Conservation (phyloP, 2,113 vertebrate species). For the Eolophus roseicapilla region DNA sequence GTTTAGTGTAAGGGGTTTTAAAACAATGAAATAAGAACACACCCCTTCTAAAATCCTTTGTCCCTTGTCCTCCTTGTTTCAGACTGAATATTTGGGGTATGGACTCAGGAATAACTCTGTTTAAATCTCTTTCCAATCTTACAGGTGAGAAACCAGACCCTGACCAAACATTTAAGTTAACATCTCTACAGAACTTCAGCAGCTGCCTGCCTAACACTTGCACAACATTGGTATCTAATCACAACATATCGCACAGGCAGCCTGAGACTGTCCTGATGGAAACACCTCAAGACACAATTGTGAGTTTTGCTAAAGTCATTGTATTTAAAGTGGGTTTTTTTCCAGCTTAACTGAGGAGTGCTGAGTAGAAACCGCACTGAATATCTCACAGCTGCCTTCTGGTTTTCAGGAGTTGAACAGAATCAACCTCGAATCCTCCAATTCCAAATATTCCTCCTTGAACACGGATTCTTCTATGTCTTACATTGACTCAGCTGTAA, state of each 20-base stretch:
- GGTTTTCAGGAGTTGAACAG: conserved; percentile 90
- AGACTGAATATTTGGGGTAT: neutral
- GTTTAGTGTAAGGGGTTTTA: neutral
- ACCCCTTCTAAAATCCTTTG: neutral
- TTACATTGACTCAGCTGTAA: conserved; percentile 94
- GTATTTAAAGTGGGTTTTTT: neutral
- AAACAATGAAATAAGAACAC: neutral
- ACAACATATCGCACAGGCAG: conserved; percentile 85
- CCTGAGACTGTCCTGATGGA: conserved; percentile 93
- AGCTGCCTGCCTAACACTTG: conserved; percentile 86
- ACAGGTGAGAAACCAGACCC: conserved; percentile 97
- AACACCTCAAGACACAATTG: conserved; percentile 97
- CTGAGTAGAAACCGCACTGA: neutral
- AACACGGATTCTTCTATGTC: conserved; percentile 92
- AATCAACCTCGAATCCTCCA: conserved; percentile 97
- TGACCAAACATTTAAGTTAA: conserved; percentile 96
- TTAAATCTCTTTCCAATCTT: conserved; percentile 1
- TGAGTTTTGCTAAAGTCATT: conserved; percentile 64
- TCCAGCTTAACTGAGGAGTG: neutral
- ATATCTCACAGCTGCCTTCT: conserved; percentile 36
- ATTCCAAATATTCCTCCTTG: conserved; percentile 89
- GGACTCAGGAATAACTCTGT: neutral
- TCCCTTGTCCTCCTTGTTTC: neutral
- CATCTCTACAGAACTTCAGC: conserved; percentile 91
- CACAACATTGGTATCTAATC: conserved; percentile 85